phyloP scores from a whole-genome alignment of 2,113 vertebrate genomes.

The Vulpes ferrilata region DNA sequence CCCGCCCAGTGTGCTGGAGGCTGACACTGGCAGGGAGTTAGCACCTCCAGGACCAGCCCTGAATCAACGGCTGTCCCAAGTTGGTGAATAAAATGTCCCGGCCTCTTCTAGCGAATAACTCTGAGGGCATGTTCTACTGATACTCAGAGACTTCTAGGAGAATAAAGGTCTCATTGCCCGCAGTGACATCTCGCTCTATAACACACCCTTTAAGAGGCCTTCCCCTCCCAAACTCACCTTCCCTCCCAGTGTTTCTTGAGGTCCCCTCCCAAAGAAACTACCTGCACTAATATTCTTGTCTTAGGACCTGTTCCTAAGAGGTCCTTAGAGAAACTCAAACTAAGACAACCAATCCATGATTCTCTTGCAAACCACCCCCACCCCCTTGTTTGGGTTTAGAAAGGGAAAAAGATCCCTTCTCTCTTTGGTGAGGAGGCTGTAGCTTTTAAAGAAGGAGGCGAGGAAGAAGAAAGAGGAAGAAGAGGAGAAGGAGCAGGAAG shows the following conservation, averaged over 20 bases:
- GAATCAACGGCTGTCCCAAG: not conserved
- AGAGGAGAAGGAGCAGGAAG: not conserved
- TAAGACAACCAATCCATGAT: not conserved
- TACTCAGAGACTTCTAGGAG: not conserved
- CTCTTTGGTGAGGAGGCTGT: not conserved
- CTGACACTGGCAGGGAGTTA: not conserved
- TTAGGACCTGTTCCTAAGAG: not conserved
- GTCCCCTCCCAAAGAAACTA: not conserved
- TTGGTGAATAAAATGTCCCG: not conserved
- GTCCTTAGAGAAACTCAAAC: not conserved
- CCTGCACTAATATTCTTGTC: not conserved
- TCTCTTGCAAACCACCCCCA: not conserved
- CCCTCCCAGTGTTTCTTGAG: too few species aligned
- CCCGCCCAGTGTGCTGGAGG: not conserved
- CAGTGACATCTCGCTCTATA: accelerated
- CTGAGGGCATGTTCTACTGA: not conserved
- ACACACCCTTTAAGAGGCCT: not conserved
- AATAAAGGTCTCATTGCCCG: not conserved
- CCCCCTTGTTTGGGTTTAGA: not conserved
- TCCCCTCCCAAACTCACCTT: not conserved
- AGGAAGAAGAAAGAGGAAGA: not conserved
- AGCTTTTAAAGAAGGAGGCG: not conserved
- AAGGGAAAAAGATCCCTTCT: not conserved
- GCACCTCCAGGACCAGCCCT: not conserved
- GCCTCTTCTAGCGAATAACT: accelerated